These are phyloP conservation scores for Acheta domesticus DNA, from an alignment of 2,888 invertebrate genomes.

Conservation along the genomic window DNA sequence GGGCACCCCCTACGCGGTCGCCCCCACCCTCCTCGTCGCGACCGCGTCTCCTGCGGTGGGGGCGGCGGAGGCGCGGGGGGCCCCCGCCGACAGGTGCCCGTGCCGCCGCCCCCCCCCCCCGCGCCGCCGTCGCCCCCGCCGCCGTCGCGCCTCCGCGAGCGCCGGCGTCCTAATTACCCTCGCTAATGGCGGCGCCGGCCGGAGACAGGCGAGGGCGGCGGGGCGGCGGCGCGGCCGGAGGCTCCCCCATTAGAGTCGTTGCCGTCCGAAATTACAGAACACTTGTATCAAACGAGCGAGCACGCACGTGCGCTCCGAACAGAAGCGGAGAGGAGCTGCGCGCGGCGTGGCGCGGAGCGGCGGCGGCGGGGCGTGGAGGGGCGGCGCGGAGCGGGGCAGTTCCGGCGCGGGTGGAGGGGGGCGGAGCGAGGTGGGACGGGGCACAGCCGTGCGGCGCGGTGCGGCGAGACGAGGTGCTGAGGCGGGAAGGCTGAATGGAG, in stretches of 20 bases:
- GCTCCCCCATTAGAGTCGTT: conserved; percentile 11
- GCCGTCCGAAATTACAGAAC: conserved; percentile 18
- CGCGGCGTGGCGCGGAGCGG: no score
- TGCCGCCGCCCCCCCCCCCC: background rate
- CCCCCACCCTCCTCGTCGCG: no score
- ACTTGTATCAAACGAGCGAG: background rate
- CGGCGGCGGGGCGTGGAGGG: no score
- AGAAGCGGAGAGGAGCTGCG: background rate
- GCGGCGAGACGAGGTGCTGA: no score
- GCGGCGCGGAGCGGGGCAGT: no score
- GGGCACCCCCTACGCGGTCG: no score
- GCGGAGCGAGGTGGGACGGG: no score
- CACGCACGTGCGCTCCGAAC: conserved; percentile 7
- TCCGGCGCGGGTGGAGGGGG: no score
- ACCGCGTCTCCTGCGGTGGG: background rate
- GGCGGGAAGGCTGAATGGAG: no score
- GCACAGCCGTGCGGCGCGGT: no score
- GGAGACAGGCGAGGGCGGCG: background rate
- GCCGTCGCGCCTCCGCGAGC: background rate
- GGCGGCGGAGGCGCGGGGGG: background rate
- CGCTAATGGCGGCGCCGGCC: conserved; percentile 18
- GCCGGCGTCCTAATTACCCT: conserved; percentile 7
- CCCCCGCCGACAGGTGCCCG: background rate
- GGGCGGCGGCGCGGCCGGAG: background rate
- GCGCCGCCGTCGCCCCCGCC: background rate